Conservation (phyloP, 2,888 invertebrate species). For the Hypomecis punctinalis region DNA sequence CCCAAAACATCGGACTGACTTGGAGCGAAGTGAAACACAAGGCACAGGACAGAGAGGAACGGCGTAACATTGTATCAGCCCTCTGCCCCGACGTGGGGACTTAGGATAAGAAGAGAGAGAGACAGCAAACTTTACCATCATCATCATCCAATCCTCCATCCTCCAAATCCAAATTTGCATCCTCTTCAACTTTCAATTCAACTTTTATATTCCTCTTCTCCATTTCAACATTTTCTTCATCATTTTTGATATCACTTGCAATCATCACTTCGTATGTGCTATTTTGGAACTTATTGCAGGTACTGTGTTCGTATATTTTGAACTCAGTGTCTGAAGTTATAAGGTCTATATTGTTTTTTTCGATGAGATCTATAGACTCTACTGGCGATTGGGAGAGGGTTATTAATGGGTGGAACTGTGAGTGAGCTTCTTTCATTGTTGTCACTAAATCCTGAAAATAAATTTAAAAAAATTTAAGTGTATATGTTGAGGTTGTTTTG, state of each 20-base stretch:
- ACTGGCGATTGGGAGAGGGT: constrained; percentile 12
- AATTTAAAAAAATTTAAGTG: background rate
- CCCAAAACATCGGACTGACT: too few species aligned
- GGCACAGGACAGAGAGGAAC: too few species aligned
- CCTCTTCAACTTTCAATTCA: constrained; percentile 62
- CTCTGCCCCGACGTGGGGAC: too few species aligned
- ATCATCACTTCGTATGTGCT: background rate
- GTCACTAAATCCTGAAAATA: constrained; percentile 31
- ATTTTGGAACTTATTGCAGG: background rate
- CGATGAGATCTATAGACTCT: constrained; percentile 12
- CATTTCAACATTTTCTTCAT: background rate
- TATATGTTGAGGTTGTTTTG: background rate
- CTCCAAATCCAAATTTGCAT: constrained; percentile 35
- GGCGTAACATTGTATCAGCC: too few species aligned
- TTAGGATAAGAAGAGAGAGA: too few species aligned
- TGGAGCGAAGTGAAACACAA: too few species aligned
- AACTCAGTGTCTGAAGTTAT: background rate
- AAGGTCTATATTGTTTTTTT: constrained; percentile 6
- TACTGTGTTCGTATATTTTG: background rate
- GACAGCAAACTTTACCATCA: constrained; percentile 51
- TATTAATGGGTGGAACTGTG: constrained; percentile 25
- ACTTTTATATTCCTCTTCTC: constrained; percentile 49
- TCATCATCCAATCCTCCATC: constrained; percentile 57
- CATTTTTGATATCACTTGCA: background rate
- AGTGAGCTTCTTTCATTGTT: constrained; percentile 18